Percentiles rank a stretch among this genome's conserved stretches.
Conservation (phyloP, 1,140 invertebrate genomes). For the Apis cerana region DNA sequence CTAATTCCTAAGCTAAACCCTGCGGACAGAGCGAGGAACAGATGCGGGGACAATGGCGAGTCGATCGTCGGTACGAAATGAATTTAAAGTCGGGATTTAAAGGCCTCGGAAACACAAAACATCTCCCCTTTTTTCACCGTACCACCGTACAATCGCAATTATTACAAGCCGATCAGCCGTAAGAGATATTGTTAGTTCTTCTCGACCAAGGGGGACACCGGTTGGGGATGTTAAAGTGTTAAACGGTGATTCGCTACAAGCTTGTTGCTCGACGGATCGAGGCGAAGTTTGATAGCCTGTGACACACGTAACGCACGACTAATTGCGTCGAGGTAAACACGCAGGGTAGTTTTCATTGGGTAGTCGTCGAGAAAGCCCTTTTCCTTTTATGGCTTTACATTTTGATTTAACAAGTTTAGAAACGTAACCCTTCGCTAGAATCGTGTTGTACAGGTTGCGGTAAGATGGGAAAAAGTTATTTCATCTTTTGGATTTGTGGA, state of each 20-base stretch:
- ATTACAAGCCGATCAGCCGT: slow-evolving; percentile 76
- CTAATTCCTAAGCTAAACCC: slow-evolving; percentile 73
- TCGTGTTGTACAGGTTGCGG: too few relatives aligned
- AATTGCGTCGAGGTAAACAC: neutral
- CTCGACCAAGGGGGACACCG: slow-evolving; percentile 15
- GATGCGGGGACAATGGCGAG: slow-evolving; percentile 77
- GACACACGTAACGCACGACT: neutral
- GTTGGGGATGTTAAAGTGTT: slow-evolving; percentile 48
- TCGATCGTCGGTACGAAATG: slow-evolving; percentile 74
- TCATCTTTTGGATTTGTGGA: too few relatives aligned
- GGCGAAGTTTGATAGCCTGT: slow-evolving; percentile 12
- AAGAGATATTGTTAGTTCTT: slow-evolving; percentile 75
- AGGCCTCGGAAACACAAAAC: slow-evolving; percentile 62
- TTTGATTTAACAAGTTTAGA: too few relatives aligned
- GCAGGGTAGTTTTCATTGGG: neutral
- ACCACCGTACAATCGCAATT: slow-evolving; percentile 70
- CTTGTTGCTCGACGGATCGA: slow-evolving; percentile 30
- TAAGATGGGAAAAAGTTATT: too few relatives aligned
- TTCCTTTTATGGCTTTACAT: too few relatives aligned
- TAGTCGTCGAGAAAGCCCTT: too few relatives aligned
- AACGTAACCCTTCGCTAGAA: too few relatives aligned
- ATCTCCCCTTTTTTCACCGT: slow-evolving; percentile 54
- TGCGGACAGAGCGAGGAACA: slow-evolving; percentile 72
- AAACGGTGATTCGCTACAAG: slow-evolving; percentile 51
- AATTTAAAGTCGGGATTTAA: slow-evolving; percentile 78